Conservation (phyloP, 2,888 invertebrate genomes). For the Scaptomyza cyrtandrae region DNA sequence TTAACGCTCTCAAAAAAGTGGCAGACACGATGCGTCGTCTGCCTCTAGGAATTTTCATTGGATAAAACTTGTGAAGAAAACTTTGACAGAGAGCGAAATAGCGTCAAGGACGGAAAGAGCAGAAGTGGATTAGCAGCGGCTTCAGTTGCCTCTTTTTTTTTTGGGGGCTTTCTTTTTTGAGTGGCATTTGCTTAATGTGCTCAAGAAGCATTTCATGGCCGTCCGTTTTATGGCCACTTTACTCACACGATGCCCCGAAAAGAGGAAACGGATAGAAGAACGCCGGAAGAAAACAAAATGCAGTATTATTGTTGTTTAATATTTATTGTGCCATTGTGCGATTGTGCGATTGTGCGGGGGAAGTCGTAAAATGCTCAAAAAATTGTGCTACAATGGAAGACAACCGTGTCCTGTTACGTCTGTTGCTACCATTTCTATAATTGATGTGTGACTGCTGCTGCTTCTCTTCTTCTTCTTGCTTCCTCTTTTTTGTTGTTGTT, state of each 20-base stretch:
- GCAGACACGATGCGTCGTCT: conserved; percentile 21
- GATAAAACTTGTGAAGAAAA: conserved; percentile 29
- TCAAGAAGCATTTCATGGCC: conserved; percentile 20
- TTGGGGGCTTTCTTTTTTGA: conserved; percentile 5
- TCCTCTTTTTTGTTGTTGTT: neutral
- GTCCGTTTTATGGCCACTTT: conserved; percentile 45
- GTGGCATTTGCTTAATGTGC: conserved; percentile 29
- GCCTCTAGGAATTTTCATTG: conserved; percentile 57
- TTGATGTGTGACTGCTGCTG: conserved; percentile 55
- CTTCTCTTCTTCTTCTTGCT: neutral
- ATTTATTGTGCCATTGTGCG: conserved; percentile 48
- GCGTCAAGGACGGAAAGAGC: neutral
- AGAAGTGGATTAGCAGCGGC: conserved; percentile 4
- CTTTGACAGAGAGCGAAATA: neutral
- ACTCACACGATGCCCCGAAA: conserved; percentile 12
- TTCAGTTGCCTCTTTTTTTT: conserved; percentile 23
- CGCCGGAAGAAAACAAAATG: conserved; percentile 18
- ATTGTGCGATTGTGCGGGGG: conserved; percentile 28
- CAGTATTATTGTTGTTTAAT: conserved; percentile 58
- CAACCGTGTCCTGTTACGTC: conserved; percentile 3
- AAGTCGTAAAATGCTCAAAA: conserved; percentile 62
- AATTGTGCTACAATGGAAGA: conserved; percentile 55
- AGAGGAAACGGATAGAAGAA: conserved; percentile 4
- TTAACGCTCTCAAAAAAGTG: conserved; percentile 35
- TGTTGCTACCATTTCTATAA: conserved; percentile 53